Percentiles rank a stretch among this genome's conserved stretches.
Conservation (phyloP, 2,113 vertebrate genomes). For the Sisor rabdophorus region DNA sequence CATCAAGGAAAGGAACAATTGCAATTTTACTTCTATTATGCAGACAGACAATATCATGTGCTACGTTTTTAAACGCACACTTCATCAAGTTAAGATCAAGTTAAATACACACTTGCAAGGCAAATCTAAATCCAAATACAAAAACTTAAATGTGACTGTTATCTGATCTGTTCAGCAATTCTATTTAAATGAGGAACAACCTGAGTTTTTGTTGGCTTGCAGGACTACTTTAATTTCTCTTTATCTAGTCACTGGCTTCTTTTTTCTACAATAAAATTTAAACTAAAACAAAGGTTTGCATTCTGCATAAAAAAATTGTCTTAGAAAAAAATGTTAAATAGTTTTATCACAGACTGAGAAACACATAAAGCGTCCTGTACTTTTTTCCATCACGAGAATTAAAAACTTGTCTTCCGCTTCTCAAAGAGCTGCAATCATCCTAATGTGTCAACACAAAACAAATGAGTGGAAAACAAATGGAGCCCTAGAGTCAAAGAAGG, state of each 20-base stretch:
- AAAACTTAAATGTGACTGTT: background rate
- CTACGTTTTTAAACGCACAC: slow-evolving; percentile 27
- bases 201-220: background rate
- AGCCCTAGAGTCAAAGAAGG: slow-evolving; percentile 12
- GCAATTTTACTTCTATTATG: slow-evolving; percentile 61
- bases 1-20: slow-evolving; percentile 50
- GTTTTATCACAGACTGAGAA: slow-evolving; percentile 13
- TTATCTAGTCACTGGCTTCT: background rate
- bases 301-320: slow-evolving; percentile 1
- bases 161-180: slow-evolving; percentile 15
- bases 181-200: background rate
- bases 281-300: background rate
- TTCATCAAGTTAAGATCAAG: slow-evolving; percentile 12
- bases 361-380: background rate
- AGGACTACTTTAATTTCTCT: background rate
- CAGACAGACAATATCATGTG: slow-evolving; percentile 58
- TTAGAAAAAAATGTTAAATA: slow-evolving; percentile 7
- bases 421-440: slow-evolving; percentile 14
- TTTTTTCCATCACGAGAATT: slow-evolving; percentile 3
- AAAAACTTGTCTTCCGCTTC: background rate
- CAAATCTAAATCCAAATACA: slow-evolving; percentile 17
- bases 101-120: slow-evolving; percentile 34
- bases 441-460: slow-evolving; percentile 38
- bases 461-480: slow-evolving; percentile 27
- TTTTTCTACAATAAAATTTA: background rate